Evolutionary conservation across 2,113 vertebrate species (phyloP).

Genomic region (Falcunculus frontatus): DNA sequence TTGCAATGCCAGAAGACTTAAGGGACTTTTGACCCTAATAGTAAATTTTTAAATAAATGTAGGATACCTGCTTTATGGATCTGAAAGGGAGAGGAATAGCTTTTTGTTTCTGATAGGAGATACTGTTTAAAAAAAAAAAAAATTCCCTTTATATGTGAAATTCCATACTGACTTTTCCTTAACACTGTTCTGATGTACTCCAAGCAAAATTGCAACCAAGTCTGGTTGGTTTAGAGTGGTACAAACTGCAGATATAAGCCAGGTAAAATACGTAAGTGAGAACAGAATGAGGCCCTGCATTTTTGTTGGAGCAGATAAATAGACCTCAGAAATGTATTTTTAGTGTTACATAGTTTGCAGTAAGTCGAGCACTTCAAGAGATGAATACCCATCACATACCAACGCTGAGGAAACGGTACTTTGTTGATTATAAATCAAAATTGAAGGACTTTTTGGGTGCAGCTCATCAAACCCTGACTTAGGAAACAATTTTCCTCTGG

Average conservation of each 20-base stretch:
- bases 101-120: not conserved
- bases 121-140: not conserved
- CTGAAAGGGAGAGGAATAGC: not conserved
- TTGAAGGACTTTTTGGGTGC: not conserved
- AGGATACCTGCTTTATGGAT: not conserved
- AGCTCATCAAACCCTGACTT: not conserved
- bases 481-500: not conserved
- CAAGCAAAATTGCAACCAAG: not conserved
- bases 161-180: not conserved
- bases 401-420: not conserved
- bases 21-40: conserved; percentile 36
- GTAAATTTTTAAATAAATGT: not conserved
- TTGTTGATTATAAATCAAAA: not conserved
- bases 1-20: conserved; percentile 53
- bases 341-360: not conserved
- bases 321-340: not conserved
- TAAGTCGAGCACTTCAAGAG: not conserved
- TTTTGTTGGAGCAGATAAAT: not conserved
- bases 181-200: not conserved
- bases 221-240: not conserved
- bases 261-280: not conserved
- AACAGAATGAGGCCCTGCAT: not conserved
- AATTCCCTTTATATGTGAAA: not conserved
- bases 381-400: not conserved
- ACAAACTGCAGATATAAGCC: not conserved